phyloP scores from a whole-genome alignment of 2,888 invertebrate genomes.

The Carabus problematicus region DNA sequence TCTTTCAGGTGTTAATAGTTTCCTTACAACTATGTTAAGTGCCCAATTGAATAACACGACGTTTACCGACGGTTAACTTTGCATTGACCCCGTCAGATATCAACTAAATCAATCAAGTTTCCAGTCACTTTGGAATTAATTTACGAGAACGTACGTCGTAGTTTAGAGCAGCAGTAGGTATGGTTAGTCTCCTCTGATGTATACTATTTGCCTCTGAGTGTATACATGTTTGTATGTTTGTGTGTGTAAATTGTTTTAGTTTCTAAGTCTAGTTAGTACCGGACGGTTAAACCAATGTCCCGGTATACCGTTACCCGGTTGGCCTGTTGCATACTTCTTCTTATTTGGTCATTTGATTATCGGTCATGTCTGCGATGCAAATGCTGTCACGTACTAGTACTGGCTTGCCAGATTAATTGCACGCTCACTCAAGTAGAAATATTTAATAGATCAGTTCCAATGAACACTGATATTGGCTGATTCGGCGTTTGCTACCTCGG shows the following conservation, averaged over 20 bases:
- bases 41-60: neutral
- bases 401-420: too few relatives aligned
- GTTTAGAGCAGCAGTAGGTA: slow-evolving; percentile 29
- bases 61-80: slow-evolving; percentile 35
- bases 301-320: slow-evolving; percentile 3
- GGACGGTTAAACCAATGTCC: slow-evolving; percentile 28
- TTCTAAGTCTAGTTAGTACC: slow-evolving; percentile 33
- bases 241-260: slow-evolving; percentile 37
- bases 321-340: neutral
- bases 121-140: slow-evolving; percentile 38
- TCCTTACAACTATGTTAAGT: too few relatives aligned
- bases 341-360: too few relatives aligned
- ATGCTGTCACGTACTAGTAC: too few relatives aligned
- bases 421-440: too few relatives aligned
- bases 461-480: too few relatives aligned
- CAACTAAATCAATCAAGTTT: slow-evolving; percentile 41
- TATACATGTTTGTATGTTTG: neutral
- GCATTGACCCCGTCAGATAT: slow-evolving; percentile 38
- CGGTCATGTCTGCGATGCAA: too few relatives aligned
- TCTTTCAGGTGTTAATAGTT: too few relatives aligned
- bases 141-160: slow-evolving; percentile 29
- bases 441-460: too few relatives aligned
- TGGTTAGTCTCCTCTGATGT: slow-evolving; percentile 12
- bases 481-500: too few relatives aligned
- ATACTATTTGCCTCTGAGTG: slow-evolving; percentile 1